phyloP scores from a whole-genome alignment of 2,888 invertebrate genomes.

The Prenolepis imparis region DNA sequence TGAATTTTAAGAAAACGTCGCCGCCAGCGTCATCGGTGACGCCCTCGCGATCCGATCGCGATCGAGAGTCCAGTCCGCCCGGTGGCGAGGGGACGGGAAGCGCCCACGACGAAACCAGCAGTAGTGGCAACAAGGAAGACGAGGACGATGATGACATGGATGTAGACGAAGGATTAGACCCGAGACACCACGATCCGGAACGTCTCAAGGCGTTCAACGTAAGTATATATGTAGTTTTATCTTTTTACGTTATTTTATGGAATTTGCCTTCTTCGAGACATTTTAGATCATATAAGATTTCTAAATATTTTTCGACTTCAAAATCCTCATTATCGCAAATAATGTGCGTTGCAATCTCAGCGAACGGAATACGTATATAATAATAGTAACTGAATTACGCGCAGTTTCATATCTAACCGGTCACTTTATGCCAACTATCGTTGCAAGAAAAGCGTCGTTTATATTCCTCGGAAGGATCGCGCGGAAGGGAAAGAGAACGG shows the following conservation, averaged over 20 bases:
- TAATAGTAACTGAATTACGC: slow-evolving; percentile 17
- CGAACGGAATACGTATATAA: not conserved
- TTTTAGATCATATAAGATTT: not conserved
- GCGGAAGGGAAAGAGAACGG: not conserved
- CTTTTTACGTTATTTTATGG: slow-evolving; percentile 58
- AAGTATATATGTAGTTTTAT: slow-evolving; percentile 84
- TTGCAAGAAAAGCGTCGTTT: slow-evolving; percentile 38
- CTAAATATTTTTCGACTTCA: not conserved
- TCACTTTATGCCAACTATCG: slow-evolving; percentile 24
- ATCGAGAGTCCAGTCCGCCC: slow-evolving; percentile 90
- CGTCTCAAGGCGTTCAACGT: slow-evolving; percentile 98
- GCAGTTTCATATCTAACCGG: slow-evolving; percentile 15
- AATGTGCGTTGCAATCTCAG: not conserved
- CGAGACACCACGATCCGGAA: slow-evolving; percentile 96
- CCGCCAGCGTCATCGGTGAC: slow-evolving; percentile 83
- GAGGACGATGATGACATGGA: slow-evolving; percentile 96
- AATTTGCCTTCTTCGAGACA: not conserved
- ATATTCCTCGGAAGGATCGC: not conserved
- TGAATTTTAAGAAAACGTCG: slow-evolving; percentile 89
- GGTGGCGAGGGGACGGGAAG: slow-evolving; percentile 89
- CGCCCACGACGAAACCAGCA: slow-evolving; percentile 95
- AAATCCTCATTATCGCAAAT: not conserved
- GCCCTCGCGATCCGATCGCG: slow-evolving; percentile 84
- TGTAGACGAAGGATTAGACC: slow-evolving; percentile 96
- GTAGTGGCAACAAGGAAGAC: slow-evolving; percentile 94